Evolutionary conservation across 2,888 invertebrate species (phyloP), one percentile per base, ranked within the genome.

Genomic region (Brachyopa scutellaris): DNA sequence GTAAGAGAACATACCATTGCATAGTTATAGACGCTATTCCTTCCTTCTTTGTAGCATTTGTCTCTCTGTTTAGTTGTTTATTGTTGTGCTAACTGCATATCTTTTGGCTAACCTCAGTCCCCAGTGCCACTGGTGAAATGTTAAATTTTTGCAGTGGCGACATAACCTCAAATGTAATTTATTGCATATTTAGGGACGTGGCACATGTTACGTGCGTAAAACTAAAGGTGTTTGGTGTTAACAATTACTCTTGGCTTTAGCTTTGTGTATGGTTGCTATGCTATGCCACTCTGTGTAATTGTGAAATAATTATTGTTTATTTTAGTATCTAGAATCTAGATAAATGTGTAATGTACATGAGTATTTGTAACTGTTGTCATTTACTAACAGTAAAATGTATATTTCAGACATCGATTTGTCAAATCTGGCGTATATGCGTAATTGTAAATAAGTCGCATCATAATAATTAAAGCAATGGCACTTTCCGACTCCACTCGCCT

Each of bases 31-130:
- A 47, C 49, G 26, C 15, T 66, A 23, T 57, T 61, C 73, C 42
- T 33, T 73, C n/a, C 72, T 31, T 66, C 17, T 66, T 61, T 29
- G 55, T 74, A 57, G 74, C 66, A 42, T 79, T 1, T 53, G 11
- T 45, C 21, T 40, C 49, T 15, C 36, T 80, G 62, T 62, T 69
- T 47, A 57, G 74, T 74, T 80, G 62, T 69, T 80, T 80, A 74
- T 74, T 69, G 78, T 61, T 66, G 59, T 79, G 67, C 74, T 69
- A 80, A 69, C 55, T 80, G 79, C 79, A 74, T 69, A 62, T 80
- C 69, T 80, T 55, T 62, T 67, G 57, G 62, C 74, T 80, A 74
- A 80, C 74, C 79, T 74, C 74, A 73, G 73, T 67, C 47, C 62
- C 61, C 47, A 61, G 26, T 59, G 67, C 53, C 49, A 40, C 33